A percentile compares a stretch with the other conserved stretches of the same genome.
Evolutionary conservation across 1,140 invertebrate species (phyloP).

Genomic region (Trigoniulus corallinus): DNA sequence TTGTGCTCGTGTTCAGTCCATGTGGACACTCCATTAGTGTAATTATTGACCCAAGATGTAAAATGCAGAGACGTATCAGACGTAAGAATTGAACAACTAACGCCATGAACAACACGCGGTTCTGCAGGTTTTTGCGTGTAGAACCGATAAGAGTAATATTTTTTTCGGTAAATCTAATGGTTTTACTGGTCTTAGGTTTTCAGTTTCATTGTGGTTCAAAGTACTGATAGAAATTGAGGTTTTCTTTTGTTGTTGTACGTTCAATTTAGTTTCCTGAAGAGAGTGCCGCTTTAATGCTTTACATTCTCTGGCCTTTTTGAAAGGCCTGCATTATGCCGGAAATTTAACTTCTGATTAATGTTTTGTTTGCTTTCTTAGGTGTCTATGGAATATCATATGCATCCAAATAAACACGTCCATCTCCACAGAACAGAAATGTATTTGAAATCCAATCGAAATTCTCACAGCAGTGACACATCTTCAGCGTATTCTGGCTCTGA

Average conservation of each 20-base stretch:
- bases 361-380: not conserved
- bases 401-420: not conserved
- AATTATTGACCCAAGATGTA: too few species aligned
- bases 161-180: too few species aligned
- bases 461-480: constrained; percentile 82
- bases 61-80: too few species aligned
- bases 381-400: not conserved
- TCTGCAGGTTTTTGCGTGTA: too few species aligned
- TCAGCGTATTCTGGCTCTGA: constrained; percentile 89
- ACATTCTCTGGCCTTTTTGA: not conserved
- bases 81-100: too few species aligned
- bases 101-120: too few species aligned
- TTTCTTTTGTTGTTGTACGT: not conserved
- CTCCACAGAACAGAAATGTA: constrained; percentile 34
- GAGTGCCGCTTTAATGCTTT: not conserved
- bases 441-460: constrained; percentile 64
- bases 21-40: too few species aligned
- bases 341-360: not conserved
- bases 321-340: not conserved
- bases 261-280: not conserved
- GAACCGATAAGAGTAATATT: too few species aligned
- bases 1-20: too few species aligned
- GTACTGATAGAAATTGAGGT: not conserved
- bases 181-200: too few species aligned
- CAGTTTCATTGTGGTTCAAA: too few species aligned